phyloP scores from a whole-genome alignment of 2,113 vertebrate genomes.

The Leptosomus discolor region DNA sequence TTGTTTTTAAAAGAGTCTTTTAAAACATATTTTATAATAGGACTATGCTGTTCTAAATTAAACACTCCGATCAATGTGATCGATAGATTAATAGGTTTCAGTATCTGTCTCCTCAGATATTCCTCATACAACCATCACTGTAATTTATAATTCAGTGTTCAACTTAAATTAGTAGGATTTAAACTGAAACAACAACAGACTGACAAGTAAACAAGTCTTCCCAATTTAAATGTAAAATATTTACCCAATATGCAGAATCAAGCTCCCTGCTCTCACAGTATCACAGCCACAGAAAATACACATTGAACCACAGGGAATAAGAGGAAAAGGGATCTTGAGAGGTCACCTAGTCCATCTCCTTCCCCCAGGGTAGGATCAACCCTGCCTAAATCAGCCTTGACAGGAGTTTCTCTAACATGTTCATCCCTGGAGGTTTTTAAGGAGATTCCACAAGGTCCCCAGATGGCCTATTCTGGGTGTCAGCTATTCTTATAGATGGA shows the following conservation, averaged over 20 bases:
- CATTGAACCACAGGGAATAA: neutral
- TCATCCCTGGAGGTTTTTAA: conserved; percentile 12
- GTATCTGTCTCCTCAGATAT: neutral
- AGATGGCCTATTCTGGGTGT: neutral
- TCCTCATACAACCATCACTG: neutral
- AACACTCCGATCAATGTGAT: neutral
- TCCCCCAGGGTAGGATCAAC: conserved; percentile 4
- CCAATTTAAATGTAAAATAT: neutral
- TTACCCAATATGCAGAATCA: neutral
- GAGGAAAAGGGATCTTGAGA: neutral
- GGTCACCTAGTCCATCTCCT: conserved; percentile 36
- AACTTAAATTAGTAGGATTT: neutral
- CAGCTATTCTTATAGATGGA: neutral
- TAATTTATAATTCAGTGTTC: conserved; percentile 1
- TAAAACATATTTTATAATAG: neutral
- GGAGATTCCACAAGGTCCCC: neutral
- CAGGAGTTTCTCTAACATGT: conserved; percentile 24
- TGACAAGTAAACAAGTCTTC: conserved; percentile 3
- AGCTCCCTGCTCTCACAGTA: neutral
- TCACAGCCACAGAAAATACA: fast-evolving
- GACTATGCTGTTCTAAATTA: neutral
- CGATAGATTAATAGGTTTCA: neutral
- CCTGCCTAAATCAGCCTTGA: neutral
- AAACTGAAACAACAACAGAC: neutral
- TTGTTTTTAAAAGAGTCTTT: neutral